Evolutionary conservation across 2,113 vertebrate species (phyloP), one percentile per base, ranked within the genome.

Genomic region (Phrynocephalus versicolor): DNA sequence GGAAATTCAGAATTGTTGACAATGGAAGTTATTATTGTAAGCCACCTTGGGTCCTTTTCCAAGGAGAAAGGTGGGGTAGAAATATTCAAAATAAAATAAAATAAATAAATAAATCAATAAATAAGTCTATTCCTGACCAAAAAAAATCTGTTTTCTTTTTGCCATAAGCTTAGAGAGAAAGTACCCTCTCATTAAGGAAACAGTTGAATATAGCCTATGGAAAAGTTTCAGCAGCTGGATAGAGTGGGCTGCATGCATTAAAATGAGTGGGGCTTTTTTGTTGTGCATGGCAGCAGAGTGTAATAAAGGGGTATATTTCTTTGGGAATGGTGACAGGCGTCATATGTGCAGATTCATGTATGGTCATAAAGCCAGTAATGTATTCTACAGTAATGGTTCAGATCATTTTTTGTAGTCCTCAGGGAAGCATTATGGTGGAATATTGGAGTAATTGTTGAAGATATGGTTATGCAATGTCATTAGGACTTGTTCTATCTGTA

Each of bases 351-450:
- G 39, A 72, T 79, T 55, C 81, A 39, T 67, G 89, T 79, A 88
- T 88, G 88, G 89, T 89, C 89, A 88, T 94, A 92, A 93, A 93
- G 91, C 90, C 92, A 84, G 82, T 71, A 81, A 82, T 5, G 82
- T 45, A 86, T 84, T 88, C 21, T 0, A 23, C 5, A 67, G 73
- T 18, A 45, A 83, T 88, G 72, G 77, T 90, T 62, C 60, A 85
- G 86, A 65, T 87, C 85, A 81, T 41, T 82, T 83, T 83, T 84
- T 78, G 39, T 23, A 57, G 74, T 86, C 64, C 83, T 80, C 55
- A 64, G 77, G 18, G 64, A 37, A n/a, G 23, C n/a, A 83, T 72
- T 71, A 70, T 12, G 37, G 7, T n/a, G 23, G n/a, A 60, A 51
- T 83, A 51, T 13, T 64, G 37, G 55, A 89, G 87, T 64, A 76